Evolutionary conservation across 2,113 vertebrate species (phyloP).

Genomic region (Xiphias gladius): DNA sequence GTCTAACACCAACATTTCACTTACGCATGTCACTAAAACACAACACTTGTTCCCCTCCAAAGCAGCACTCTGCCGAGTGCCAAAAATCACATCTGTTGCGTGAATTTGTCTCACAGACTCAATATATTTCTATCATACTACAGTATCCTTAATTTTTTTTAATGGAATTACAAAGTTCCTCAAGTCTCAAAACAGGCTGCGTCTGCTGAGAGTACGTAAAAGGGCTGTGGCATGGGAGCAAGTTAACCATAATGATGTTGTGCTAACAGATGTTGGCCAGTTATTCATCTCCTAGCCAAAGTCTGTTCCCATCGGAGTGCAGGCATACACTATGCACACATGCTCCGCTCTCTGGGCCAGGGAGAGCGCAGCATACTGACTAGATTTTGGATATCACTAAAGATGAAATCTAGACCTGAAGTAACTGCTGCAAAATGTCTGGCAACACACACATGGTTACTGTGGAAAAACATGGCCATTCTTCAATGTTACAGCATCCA

Average conservation of each 20-base stretch:
- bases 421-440: constrained; percentile 66
- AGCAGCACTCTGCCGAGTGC: constrained; percentile 25
- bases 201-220: constrained; percentile 71
- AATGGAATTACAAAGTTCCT: constrained; percentile 68
- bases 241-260: constrained; percentile 82
- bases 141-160: constrained; percentile 59
- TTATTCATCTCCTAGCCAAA: constrained; percentile 80
- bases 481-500: constrained; percentile 21
- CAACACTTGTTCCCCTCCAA: constrained; percentile 50
- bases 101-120: constrained; percentile 59
- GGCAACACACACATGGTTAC: constrained; percentile 53
- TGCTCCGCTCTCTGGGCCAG: constrained; percentile 46
- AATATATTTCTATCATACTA: constrained; percentile 56
- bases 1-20: constrained; percentile 43
- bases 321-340: constrained; percentile 69
- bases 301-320: constrained; percentile 62
- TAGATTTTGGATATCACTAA: constrained; percentile 58
- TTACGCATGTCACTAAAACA: constrained; percentile 45
- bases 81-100: constrained; percentile 71
- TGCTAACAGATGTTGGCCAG: constrained; percentile 87
- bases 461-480: constrained; percentile 35
- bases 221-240: constrained; percentile 66
- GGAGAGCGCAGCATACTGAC: constrained; percentile 60
- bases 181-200: constrained; percentile 48
- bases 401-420: constrained; percentile 70